phyloP scores from a whole-genome alignment of 2,888 invertebrate species.

The Eulithis prunata region DNA sequence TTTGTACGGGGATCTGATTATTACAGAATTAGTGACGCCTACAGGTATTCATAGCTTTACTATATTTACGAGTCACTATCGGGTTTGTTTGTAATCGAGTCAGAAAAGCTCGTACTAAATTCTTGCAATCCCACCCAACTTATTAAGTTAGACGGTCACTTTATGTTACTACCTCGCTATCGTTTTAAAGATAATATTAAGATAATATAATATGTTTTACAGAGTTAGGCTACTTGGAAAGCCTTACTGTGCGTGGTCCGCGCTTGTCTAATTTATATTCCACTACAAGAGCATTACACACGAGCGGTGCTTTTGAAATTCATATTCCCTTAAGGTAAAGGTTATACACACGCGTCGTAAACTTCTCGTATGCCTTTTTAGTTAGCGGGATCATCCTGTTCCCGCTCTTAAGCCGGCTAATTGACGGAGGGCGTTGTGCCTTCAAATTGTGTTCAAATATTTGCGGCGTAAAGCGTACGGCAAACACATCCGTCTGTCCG shows the following conservation, averaged over 20 bases:
- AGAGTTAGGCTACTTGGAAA: neutral
- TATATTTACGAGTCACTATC: too few relatives aligned
- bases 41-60: too few relatives aligned
- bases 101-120: too few relatives aligned
- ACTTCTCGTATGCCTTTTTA: constrained; percentile 46
- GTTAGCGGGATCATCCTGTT: constrained; percentile 52
- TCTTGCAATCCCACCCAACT: too few relatives aligned
- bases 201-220: neutral
- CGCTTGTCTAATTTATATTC: constrained; percentile 29
- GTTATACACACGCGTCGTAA: constrained; percentile 36
- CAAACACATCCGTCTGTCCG: constrained; percentile 64
- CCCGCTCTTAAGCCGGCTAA: constrained; percentile 54
- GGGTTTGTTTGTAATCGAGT: too few relatives aligned
- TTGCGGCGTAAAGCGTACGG: constrained; percentile 66
- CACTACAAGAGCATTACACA: constrained; percentile 48
- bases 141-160: too few relatives aligned
- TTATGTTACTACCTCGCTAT: too few relatives aligned
- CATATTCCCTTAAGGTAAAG: constrained; percentile 44
- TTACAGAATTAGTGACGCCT: too few relatives aligned
- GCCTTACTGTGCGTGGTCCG: neutral
- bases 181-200: too few relatives aligned
- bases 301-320: constrained; percentile 54
- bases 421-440: constrained; percentile 73
- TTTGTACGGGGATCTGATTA: too few relatives aligned
- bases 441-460: constrained; percentile 81